These are phyloP conservation scores for Mythimna loreyi DNA, from an alignment of 2,888 invertebrate genomes.

Conservation along the genomic window DNA sequence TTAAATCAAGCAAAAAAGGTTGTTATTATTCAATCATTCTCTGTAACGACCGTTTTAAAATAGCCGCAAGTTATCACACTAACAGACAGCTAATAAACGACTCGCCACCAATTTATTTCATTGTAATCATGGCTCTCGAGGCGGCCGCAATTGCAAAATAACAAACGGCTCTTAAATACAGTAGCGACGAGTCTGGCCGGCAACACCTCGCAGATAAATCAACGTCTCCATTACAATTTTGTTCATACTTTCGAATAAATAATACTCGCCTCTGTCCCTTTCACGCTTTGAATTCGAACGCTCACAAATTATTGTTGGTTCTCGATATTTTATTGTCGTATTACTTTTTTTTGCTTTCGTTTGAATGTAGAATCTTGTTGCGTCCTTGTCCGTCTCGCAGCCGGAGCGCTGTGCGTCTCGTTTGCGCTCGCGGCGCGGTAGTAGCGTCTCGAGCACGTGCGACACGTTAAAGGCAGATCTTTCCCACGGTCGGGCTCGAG, in stretches of 20 bases:
- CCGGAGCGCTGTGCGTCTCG: slow-evolving; percentile 70
- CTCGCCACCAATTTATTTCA: slow-evolving; percentile 80
- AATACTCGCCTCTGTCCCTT: slow-evolving; percentile 79
- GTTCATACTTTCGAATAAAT: slow-evolving; percentile 84
- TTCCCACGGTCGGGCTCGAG: slow-evolving; percentile 89
- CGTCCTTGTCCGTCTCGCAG: slow-evolving; percentile 57
- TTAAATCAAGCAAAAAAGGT: slow-evolving; percentile 60
- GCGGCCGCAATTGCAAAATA: slow-evolving; percentile 79
- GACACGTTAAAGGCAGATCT: slow-evolving; percentile 90
- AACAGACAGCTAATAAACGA: slow-evolving; percentile 59
- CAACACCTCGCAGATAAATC: slow-evolving; percentile 83
- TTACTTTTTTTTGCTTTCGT: slow-evolving; percentile 69
- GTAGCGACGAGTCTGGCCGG: slow-evolving; percentile 77
- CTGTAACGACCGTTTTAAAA: slow-evolving; percentile 56
- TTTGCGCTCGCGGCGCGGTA: slow-evolving; percentile 76
- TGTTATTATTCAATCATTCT: slow-evolving; percentile 64
- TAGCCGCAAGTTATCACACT: slow-evolving; percentile 59
- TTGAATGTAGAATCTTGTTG: slow-evolving; percentile 58
- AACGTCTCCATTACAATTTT: slow-evolving; percentile 85
- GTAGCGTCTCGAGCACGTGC: slow-evolving; percentile 89
- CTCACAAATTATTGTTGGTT: slow-evolving; percentile 88
- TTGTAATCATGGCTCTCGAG: slow-evolving; percentile 75
- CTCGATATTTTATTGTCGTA: slow-evolving; percentile 83
- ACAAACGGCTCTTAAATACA: slow-evolving; percentile 82
- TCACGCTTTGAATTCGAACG: slow-evolving; percentile 86